Evolutionary conservation across 2,113 vertebrate genomes (phyloP), one percentile per base, ranked within the genome.

Genomic region (Oreochromis niloticus): DNA sequence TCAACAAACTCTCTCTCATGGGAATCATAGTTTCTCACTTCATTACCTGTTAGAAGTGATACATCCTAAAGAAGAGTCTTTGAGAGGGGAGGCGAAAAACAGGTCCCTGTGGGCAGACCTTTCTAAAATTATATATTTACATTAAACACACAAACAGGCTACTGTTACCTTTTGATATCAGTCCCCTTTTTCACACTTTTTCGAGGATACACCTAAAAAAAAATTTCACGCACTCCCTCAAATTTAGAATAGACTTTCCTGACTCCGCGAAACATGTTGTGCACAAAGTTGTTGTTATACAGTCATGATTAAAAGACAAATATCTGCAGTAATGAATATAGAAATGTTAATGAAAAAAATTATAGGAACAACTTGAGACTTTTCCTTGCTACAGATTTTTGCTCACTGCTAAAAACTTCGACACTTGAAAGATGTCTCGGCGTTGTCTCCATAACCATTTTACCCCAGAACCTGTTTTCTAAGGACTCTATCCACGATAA

Each of bases 11-110:
- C 46, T 78, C 2, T 78, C 73, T 34, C 73, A 13, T n/a, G 46
- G 73, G 73, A 78, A 50, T 78, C 10, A 0, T 1, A 11, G 1
- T 1, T 14, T 78, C 71, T 50, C 63, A 85, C 81, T 90, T 79
- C 83, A 86, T 83, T 84, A 80, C 43, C 48, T 91, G 91, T 89
- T 59, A 89, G 56, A 85, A 87, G 86, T 17, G 52, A 82, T 87
- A 56, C 85, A 5, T 90, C 22, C 4, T 50, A 48, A 87, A 32
- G 30, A 10, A 30, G 16, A 34, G 61, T 46, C 50, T 83, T 22
- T 88, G 83, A 83, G 75, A 10, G 43, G 5, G 63, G 71, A 59
- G 8, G 43, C 52, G 9, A 22, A 52, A 46, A 4, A 48, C 24
- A 6, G 2, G 16, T 24, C 6, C 48, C 54, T 3, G 6, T 4